phyloP scores from a whole-genome alignment of 2,888 invertebrate species.

The Mallateleia sp. region DNA sequence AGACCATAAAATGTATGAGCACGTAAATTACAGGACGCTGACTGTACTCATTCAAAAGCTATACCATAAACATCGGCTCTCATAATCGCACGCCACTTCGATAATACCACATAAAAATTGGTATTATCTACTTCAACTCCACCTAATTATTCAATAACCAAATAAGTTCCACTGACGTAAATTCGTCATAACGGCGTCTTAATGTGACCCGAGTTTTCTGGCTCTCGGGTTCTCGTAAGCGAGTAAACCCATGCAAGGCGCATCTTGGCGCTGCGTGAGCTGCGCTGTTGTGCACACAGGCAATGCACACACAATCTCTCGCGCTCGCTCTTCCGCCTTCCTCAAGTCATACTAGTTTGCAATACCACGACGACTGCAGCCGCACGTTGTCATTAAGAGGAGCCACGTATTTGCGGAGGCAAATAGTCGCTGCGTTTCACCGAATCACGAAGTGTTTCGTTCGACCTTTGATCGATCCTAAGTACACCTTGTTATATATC shows the following conservation, averaged over 20 bases:
- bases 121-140: too few species aligned
- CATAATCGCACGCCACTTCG: too few species aligned
- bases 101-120: too few species aligned
- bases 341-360: slow-evolving; percentile 55
- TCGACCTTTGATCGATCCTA: slow-evolving; percentile 77
- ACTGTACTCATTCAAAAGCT: too few species aligned
- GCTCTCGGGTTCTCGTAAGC: not conserved
- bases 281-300: slow-evolving; percentile 23
- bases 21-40: too few species aligned
- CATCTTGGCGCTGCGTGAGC: slow-evolving; percentile 30
- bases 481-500: slow-evolving; percentile 74
- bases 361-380: slow-evolving; percentile 54
- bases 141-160: not conserved
- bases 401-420: slow-evolving; percentile 71
- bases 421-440: slow-evolving; percentile 70
- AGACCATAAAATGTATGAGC: too few species aligned
- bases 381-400: slow-evolving; percentile 76
- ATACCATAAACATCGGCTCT: too few species aligned
- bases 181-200: slow-evolving; percentile 6
- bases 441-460: slow-evolving; percentile 63
- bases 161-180: not conserved
- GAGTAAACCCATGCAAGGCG: slow-evolving; percentile 17
- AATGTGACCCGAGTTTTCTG: slow-evolving; percentile 13
- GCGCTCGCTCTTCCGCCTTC: slow-evolving; percentile 63
- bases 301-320: slow-evolving; percentile 39